Percentiles rank a stretch among this genome's conserved stretches.
Evolutionary conservation across 2,113 vertebrate species (phyloP).

Genomic region (Xenopus borealis): DNA sequence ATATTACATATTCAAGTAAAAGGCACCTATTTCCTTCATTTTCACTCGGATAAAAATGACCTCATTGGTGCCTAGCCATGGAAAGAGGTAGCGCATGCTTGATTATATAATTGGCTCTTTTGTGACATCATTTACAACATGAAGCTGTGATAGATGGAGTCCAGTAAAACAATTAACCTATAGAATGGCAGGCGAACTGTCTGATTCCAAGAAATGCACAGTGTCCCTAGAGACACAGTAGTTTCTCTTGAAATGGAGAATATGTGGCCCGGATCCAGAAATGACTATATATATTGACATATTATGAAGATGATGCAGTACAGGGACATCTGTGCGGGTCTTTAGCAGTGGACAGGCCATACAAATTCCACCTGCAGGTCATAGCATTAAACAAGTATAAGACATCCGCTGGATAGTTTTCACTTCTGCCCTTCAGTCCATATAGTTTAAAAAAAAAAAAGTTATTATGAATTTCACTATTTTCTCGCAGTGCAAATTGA

Average conservation of each 20-base stretch:
- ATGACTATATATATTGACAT: not conserved
- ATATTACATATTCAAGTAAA: not conserved
- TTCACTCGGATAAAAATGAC: not conserved
- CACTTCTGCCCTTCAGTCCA: no score
- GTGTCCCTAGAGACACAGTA: not conserved
- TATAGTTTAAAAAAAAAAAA: no score
- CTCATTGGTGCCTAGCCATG: not conserved
- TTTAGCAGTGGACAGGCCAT: no score
- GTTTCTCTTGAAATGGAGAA: not conserved
- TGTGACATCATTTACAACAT: constrained; percentile 1
- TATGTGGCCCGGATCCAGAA: not conserved
- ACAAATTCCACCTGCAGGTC: no score
- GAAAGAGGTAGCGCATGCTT: not conserved
- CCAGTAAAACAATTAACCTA: constrained; percentile 5
- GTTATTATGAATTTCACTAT: no score
- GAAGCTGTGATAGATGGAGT: not conserved
- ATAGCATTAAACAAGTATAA: no score
- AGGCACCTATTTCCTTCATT: not conserved
- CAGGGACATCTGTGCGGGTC: not conserved
- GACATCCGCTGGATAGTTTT: no score
- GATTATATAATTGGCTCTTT: not conserved
- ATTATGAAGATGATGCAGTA: not conserved
- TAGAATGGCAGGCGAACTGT: not conserved
- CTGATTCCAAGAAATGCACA: not conserved
- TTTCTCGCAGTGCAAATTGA: no score